Evolutionary conservation across 2,888 invertebrate genomes (phyloP), one percentile per base, ranked within the genome.

Genomic region (Ditula angustiorana): DNA sequence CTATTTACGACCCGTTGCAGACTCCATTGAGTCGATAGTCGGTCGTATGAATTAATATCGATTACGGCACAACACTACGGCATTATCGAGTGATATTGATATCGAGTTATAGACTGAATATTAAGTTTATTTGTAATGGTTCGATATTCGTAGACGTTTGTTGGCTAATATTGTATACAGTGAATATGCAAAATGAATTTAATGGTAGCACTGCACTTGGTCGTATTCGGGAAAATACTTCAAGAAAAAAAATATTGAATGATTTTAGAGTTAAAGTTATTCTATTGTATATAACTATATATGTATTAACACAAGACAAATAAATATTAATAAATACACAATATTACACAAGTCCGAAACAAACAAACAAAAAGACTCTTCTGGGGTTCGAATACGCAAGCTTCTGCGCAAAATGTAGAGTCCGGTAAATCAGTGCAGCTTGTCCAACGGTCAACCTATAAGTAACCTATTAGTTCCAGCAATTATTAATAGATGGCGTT

Each of bases 1-100:
- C 63, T 67, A 60, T 67, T 62, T 63, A 62, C 63, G 62, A 63
- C 19, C 56, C 24, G 62, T 13, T 59, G 67, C 67, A 63, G 57
- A 56, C 57, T 53, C n/a, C n/a, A 61, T 62, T 50, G 50, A 67
- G 59, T 62, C 62, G 59, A 67, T 67, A 63, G 37, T 11, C 41
- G 41, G 41, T 47, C 64, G 50, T 35, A 10, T 30, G 55, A 60
- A 65, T 60, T 65, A 65, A 65, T 65, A 60, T 65, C 60, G 55
- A 60, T 65, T 60, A 60, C 30, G 47, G 55, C 37, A 65, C 59
- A 65, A 55, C 60, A 65, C 65, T 55, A 47, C 19, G 37, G 23
- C 24, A 55, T 60, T 65, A 60, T 47, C 23, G 24, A n/a, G 2
- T 50, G n/a, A 47, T 21, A 35, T 3, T 44, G 41, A 37, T 37